A percentile compares a stretch with the other conserved stretches of the same genome.
phyloP scores from a whole-genome alignment of 2,113 vertebrate species.

The Cheilinus undulatus region DNA sequence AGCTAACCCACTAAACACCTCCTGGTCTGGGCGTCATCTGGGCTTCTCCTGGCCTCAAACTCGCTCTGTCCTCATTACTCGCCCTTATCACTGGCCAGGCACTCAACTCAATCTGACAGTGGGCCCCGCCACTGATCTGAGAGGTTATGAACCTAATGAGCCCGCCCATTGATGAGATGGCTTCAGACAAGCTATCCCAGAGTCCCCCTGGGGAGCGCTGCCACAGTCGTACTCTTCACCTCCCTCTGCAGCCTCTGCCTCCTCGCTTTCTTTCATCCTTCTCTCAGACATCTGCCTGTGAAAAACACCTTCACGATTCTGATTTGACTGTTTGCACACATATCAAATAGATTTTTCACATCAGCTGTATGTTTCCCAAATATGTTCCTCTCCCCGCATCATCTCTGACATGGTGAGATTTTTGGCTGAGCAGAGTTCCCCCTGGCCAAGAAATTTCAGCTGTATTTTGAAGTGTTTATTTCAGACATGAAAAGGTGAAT shows the following conservation, averaged over 20 bases:
- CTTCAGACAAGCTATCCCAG: slow-evolving; percentile 82
- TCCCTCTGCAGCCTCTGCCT: slow-evolving; percentile 47
- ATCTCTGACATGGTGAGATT: not conserved
- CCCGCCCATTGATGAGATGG: slow-evolving; percentile 79
- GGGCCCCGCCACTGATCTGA: slow-evolving; percentile 78
- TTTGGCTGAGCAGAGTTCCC: not conserved
- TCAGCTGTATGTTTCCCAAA: not conserved
- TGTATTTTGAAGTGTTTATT: not conserved
- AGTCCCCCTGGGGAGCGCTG: slow-evolving; percentile 75
- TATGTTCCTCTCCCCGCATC: not conserved
- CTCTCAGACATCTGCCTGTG: slow-evolving; percentile 9
- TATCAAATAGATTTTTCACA: slow-evolving; percentile 5
- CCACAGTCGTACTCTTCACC: slow-evolving; percentile 75
- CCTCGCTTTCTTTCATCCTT: slow-evolving; percentile 13
- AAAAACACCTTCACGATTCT: slow-evolving; percentile 16
- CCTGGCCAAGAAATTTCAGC: not conserved
- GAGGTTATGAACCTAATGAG: slow-evolving; percentile 88
- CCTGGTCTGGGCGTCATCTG: slow-evolving; percentile 70
- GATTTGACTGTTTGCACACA: slow-evolving; percentile 7
- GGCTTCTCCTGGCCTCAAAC: slow-evolving; percentile 66
- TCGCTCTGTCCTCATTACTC: slow-evolving; percentile 80
- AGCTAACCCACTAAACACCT: slow-evolving; percentile 43
- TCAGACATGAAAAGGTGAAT: not conserved
- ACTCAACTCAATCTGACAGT: slow-evolving; percentile 81
- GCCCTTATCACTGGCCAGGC: slow-evolving; percentile 82